These are phyloP conservation scores for Platygyra sinensis DNA, from an alignment of 64 coral and sea anemone genomes.

Conservation along the genomic window DNA sequence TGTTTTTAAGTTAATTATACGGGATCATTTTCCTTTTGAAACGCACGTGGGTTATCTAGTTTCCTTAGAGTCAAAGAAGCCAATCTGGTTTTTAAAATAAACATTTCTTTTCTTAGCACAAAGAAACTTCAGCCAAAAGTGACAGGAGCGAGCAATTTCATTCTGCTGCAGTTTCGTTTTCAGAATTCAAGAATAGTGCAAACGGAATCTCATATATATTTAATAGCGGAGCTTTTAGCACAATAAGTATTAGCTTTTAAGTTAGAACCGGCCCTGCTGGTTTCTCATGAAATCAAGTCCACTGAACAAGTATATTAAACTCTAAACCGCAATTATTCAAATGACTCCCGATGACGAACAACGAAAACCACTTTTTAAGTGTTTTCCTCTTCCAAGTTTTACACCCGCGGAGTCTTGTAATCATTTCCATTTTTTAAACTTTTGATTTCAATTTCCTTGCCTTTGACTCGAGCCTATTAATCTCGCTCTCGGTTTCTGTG, in stretches of 20 bases:
- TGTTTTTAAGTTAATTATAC: slow-evolving; percentile 20
- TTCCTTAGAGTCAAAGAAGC: slow-evolving; percentile 8
- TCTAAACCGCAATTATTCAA: slow-evolving; percentile 47
- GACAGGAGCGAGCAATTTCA: neutral
- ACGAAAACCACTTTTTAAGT: slow-evolving; percentile 24
- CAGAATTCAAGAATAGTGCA: neutral
- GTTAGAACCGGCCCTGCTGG: slow-evolving; percentile 26
- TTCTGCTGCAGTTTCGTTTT: neutral
- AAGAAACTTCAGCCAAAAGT: slow-evolving; percentile 18
- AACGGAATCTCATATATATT: slow-evolving; percentile 34
- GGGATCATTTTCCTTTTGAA: slow-evolving; percentile 38
- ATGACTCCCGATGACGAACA: slow-evolving; percentile 36
- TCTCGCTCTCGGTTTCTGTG: neutral
- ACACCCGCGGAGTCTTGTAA: slow-evolving; percentile 35
- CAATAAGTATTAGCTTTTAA: slow-evolving; percentile 45
- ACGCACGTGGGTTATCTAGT: slow-evolving; percentile 38
- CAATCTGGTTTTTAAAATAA: slow-evolving; percentile 48
- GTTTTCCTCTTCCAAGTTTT: slow-evolving; percentile 10
- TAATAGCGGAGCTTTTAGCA: slow-evolving; percentile 13
- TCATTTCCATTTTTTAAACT: slow-evolving; percentile 16
- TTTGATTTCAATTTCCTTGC: slow-evolving; percentile 25
- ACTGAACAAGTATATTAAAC: slow-evolving; percentile 50
- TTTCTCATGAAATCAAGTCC: slow-evolving; percentile 26
- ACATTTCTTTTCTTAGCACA: slow-evolving; percentile 12
- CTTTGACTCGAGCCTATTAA: neutral